Percentiles rank a stretch among this genome's conserved stretches.
phyloP scores from a whole-genome alignment of 2,113 vertebrate genomes.

The Cygnus buccinator region DNA sequence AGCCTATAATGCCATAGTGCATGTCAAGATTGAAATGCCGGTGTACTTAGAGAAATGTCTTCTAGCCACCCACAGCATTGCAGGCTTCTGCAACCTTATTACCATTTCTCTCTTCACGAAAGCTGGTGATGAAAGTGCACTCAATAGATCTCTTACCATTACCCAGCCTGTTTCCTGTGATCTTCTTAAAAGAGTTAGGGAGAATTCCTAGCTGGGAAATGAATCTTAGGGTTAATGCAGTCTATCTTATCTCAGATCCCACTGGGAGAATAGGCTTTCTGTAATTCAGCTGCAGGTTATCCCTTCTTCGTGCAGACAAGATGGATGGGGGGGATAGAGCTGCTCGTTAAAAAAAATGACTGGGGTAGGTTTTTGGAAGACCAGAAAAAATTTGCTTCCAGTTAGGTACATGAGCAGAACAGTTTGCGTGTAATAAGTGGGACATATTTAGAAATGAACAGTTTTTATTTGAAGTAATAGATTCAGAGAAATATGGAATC shows the following conservation, averaged over 20 bases:
- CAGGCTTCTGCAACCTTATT: conserved; percentile 44
- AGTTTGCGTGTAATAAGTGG: background rate
- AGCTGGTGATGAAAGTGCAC: conserved; percentile 67
- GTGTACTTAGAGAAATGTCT: conserved; percentile 8
- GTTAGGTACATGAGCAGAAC: background rate
- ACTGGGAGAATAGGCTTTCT: conserved; percentile 72
- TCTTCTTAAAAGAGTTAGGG: conserved; percentile 64
- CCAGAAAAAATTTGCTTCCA: background rate
- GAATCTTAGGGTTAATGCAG: conserved; percentile 75
- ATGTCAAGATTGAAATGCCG: background rate
- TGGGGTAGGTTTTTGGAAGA: background rate
- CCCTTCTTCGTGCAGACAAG: conserved; percentile 52
- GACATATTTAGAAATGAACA: background rate
- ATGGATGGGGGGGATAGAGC: conserved; percentile 47
- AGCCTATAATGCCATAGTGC: background rate
- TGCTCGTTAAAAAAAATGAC: background rate
- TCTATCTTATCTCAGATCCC: conserved; percentile 73
- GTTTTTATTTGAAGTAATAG: conserved; percentile 6
- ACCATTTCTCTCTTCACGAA: conserved; percentile 55
- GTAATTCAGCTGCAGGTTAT: conserved; percentile 67
- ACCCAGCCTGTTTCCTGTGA: conserved; percentile 65
- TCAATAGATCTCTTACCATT: conserved; percentile 69
- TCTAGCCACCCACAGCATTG: conserved; percentile 35
- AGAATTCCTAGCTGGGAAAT: conserved; percentile 72
- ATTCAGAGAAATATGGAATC: conserved; percentile 11